A percentile compares a stretch with the other conserved stretches of the same genome.
These are phyloP conservation scores for Cotesia glomerata DNA, from an alignment of 1,140 invertebrate species.

Conservation along the genomic window DNA sequence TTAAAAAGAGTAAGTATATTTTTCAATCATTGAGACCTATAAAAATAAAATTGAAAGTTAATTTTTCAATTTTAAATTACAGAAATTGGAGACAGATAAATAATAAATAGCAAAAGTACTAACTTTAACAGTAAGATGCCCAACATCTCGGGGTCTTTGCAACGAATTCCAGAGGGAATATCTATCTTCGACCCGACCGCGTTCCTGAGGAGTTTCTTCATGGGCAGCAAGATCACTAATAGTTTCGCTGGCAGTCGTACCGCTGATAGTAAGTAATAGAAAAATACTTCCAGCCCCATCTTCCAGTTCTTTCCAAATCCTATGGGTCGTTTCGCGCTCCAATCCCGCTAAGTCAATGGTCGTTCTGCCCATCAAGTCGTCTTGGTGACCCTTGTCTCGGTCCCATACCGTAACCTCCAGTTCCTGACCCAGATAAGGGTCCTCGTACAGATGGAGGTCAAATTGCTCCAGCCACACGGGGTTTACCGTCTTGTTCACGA, in stretches of 20 bases:
- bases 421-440: constrained; percentile 78
- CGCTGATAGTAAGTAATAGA: constrained; percentile 92
- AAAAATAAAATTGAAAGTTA: no score
- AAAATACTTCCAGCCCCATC: constrained; percentile 88
- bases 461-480: constrained; percentile 97
- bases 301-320: constrained; percentile 86
- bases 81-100: no score
- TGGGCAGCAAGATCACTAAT: constrained; percentile 88
- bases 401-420: constrained; percentile 92
- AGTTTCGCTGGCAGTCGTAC: constrained; percentile 89
- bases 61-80: no score
- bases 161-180: constrained; percentile 77
- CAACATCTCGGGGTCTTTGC: constrained; percentile 82
- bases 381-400: constrained; percentile 80
- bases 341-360: constrained; percentile 84
- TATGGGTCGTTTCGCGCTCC: constrained; percentile 90
- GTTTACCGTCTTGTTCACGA: constrained; percentile 81
- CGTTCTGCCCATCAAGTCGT: constrained; percentile 88
- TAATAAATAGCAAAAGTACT: not conserved
- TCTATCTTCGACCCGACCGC: constrained; percentile 70
- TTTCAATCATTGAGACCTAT: no score
- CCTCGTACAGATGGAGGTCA: constrained; percentile 94
- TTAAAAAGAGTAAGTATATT: no score
- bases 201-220: constrained; percentile 78
- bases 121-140: constrained; percentile 85